Evolutionary conservation across 2,888 invertebrate species (phyloP).

Genomic region (Drosophila cognata): DNA sequence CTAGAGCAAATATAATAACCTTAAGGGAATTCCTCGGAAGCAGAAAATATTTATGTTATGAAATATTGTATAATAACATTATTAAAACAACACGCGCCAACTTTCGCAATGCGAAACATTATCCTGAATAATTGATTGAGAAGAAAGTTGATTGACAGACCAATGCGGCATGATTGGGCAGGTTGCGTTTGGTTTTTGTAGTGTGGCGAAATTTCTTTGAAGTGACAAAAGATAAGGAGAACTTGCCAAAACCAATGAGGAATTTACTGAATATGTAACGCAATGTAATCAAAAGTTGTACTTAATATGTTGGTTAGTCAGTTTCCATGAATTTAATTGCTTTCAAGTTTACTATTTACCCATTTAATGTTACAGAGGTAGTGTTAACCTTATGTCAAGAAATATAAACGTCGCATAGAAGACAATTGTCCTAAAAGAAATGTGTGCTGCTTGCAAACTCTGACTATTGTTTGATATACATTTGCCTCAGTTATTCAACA

Average conservation of each 20-base stretch:
- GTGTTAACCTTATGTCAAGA: background rate
- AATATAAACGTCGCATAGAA: background rate
- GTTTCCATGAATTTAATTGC: background rate
- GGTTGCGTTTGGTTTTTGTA: background rate
- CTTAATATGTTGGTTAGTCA: background rate
- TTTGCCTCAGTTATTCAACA: background rate
- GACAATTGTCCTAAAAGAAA: background rate
- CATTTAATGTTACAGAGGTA: background rate
- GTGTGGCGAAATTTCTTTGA: slow-evolving; percentile 6
- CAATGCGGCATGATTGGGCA: background rate
- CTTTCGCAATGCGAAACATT: background rate
- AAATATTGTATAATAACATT: slow-evolving; percentile 1
- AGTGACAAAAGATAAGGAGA: slow-evolving; percentile 13
- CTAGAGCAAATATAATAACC: background rate
- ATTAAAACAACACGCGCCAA: background rate
- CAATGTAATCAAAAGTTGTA: background rate
- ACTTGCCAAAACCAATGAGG: background rate
- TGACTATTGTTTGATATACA: background rate
- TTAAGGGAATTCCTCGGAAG: background rate
- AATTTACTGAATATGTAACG: background rate
- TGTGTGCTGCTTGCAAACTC: background rate
- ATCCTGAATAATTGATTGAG: slow-evolving; percentile 6
- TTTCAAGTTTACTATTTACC: background rate
- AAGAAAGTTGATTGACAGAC: background rate
- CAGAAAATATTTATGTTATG: background rate